Conservation (phyloP, 2,888 invertebrate species). For the Scaptomyza reducta region DNA sequence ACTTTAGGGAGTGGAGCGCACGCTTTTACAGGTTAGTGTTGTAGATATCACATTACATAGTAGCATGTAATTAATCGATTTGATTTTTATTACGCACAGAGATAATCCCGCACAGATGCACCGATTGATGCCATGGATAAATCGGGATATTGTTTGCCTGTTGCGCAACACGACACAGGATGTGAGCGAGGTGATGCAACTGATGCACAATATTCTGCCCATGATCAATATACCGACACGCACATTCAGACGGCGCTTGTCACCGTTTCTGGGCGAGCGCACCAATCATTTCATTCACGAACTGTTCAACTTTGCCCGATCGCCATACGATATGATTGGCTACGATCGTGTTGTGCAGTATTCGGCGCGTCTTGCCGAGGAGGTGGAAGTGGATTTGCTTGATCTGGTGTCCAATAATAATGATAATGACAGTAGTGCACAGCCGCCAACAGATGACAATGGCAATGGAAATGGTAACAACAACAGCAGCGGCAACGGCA, state of each 20-base stretch:
- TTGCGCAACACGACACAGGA: conserved; percentile 87
- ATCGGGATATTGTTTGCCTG: conserved; percentile 91
- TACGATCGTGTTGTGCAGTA: conserved; percentile 90
- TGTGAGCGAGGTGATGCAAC: conserved; percentile 88
- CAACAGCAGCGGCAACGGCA: conserved; percentile 4
- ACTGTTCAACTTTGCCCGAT: conserved; percentile 92
- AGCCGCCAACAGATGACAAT: conserved; percentile 12
- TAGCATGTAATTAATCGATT: not conserved
- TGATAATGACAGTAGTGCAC: conserved; percentile 3
- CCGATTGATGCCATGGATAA: conserved; percentile 94
- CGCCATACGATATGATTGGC: conserved; percentile 94
- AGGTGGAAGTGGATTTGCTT: conserved; percentile 80
- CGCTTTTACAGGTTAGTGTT: conserved; percentile 88
- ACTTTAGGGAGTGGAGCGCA: conserved; percentile 90
- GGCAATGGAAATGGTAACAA: conserved; percentile 5
- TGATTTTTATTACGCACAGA: conserved; percentile 85
- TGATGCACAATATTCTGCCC: conserved; percentile 89
- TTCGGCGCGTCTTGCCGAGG: conserved; percentile 84
- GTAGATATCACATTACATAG: not conserved
- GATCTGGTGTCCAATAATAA: conserved; percentile 55
- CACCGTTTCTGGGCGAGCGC: conserved; percentile 88
- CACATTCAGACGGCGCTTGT: conserved; percentile 89
- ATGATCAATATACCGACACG: conserved; percentile 86
- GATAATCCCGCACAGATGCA: conserved; percentile 92
- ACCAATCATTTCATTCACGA: conserved; percentile 96